A percentile compares a stretch with the other conserved stretches of the same genome.
Evolutionary conservation across 2,113 vertebrate genomes (phyloP).

Genomic region (Myiozetetes cayanensis): DNA sequence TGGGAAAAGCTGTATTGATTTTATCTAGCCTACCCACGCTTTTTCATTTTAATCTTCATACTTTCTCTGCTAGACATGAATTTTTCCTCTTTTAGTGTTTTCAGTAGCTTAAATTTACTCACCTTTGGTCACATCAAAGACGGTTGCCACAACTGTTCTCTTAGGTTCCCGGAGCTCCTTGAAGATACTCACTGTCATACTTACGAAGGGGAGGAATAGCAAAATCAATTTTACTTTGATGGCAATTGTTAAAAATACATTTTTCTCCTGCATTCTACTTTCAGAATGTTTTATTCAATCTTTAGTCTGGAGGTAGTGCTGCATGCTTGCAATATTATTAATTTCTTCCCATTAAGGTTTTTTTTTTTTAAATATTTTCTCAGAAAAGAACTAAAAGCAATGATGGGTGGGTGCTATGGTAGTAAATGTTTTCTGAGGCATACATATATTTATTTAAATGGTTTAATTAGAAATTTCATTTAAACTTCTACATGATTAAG

Average conservation of each 20-base stretch:
- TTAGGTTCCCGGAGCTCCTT: neutral
- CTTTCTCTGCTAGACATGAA: slow-evolving; percentile 14
- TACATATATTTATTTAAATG: neutral
- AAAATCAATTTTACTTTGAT: slow-evolving; percentile 19
- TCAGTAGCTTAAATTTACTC: slow-evolving; percentile 28
- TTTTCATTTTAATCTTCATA: slow-evolving; percentile 47
- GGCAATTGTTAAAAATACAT: neutral
- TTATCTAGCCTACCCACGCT: slow-evolving; percentile 29
- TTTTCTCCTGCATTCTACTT: neutral
- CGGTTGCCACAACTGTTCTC: neutral
- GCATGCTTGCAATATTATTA: neutral
- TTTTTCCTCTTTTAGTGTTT: slow-evolving; percentile 52
- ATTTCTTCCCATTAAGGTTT: neutral
- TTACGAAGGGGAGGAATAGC: neutral
- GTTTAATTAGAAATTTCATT: neutral
- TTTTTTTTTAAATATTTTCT: neutral
- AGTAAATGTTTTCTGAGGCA: neutral
- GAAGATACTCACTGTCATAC: neutral
- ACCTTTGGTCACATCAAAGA: neutral
- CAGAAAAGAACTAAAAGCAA: neutral
- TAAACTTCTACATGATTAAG: neutral
- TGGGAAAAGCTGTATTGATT: slow-evolving; percentile 54
- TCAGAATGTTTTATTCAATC: neutral
- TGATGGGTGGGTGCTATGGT: neutral
- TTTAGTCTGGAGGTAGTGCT: neutral